Evolutionary conservation across 2,888 invertebrate species (phyloP).

Genomic region (Temnothorax rugatulus): DNA sequence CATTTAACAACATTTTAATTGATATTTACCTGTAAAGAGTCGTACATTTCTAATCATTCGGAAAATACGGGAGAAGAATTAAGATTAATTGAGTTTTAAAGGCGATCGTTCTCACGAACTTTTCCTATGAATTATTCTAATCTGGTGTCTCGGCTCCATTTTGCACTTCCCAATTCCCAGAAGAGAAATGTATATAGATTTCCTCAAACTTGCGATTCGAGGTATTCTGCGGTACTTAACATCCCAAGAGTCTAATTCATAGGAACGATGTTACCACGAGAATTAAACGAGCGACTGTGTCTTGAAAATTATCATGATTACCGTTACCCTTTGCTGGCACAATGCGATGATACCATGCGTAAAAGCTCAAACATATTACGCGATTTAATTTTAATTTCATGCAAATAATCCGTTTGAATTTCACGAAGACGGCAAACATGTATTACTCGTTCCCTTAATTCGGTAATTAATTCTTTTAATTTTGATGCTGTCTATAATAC

Average conservation of each 20-base stretch:
- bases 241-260: conserved; percentile 40
- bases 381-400: conserved; percentile 20
- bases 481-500: background rate
- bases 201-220: conserved; percentile 17
- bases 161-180: conserved; percentile 18
- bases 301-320: conserved; percentile 49
- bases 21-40: background rate
- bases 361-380: background rate
- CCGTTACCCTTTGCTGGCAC: background rate
- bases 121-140: conserved; percentile 21
- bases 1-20: background rate
- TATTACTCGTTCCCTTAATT: background rate
- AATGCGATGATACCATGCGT: conserved; percentile 1
- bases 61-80: conserved; percentile 1
- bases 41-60: background rate
- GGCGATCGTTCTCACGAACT: background rate
- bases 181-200: conserved; percentile 17
- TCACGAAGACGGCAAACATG: background rate
- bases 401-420: background rate
- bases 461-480: conserved; percentile 15
- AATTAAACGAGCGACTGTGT: conserved; percentile 21
- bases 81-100: background rate
- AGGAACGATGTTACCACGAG: conserved; percentile 13
- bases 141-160: background rate
- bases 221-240: conserved; percentile 22